Evolutionary conservation across 2,888 invertebrate species (phyloP).

Genomic region (Cyclophora albipunctata): DNA sequence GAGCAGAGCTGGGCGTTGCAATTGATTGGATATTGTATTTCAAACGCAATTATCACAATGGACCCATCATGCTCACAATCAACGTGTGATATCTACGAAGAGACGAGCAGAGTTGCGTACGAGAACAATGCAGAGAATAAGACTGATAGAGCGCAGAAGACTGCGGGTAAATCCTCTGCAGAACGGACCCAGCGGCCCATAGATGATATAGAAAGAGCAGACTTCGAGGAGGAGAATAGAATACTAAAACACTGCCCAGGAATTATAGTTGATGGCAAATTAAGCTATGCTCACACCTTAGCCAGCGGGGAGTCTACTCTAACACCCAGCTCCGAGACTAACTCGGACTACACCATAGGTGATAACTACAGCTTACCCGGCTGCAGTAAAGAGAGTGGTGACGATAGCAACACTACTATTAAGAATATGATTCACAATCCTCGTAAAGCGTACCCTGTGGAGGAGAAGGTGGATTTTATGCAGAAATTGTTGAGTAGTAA

Average conservation of each 20-base stretch:
- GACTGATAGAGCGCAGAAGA: conserved; percentile 47
- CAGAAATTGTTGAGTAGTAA: conserved; percentile 56
- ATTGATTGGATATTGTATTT: too few relatives aligned
- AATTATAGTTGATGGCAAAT: conserved; percentile 55
- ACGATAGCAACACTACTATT: conserved; percentile 54
- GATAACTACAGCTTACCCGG: conserved; percentile 52
- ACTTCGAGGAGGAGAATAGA: conserved; percentile 66
- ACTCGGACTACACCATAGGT: conserved; percentile 48
- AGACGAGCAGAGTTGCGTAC: conserved; percentile 35
- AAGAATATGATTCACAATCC: conserved; percentile 50
- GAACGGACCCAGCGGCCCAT: conserved; percentile 40
- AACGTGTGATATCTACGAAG: conserved; percentile 48
- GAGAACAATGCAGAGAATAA: conserved; percentile 49
- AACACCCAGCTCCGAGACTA: conserved; percentile 61
- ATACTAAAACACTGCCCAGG: conserved; percentile 59
- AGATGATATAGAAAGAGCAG: conserved; percentile 62
- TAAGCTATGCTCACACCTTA: conserved; percentile 45
- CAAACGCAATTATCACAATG: conserved; percentile 37
- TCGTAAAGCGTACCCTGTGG: conserved; percentile 19
- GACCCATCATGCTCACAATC: conserved; percentile 63
- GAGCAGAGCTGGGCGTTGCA: too few relatives aligned
- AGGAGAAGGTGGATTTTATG: conserved; percentile 59
- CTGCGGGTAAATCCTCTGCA: conserved; percentile 30
- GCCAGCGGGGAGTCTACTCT: conserved; percentile 57
- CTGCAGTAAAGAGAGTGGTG: conserved; percentile 53